Evolutionary conservation across 2,797 vertebrate genomes (phyloP).

Genomic region (Malacoctenus gilli): DNA sequence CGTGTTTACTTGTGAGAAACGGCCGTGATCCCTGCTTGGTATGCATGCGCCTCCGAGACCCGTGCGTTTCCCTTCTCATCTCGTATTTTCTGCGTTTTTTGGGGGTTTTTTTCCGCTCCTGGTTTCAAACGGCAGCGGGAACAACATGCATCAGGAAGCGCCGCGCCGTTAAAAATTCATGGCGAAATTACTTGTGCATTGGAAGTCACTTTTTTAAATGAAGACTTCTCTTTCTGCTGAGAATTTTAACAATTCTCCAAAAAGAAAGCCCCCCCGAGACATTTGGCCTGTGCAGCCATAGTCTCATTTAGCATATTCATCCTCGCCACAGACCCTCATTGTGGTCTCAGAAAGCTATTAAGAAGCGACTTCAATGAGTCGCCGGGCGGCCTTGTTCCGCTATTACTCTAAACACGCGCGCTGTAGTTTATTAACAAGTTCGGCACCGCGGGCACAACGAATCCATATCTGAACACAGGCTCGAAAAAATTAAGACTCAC

Average conservation of each 20-base stretch:
- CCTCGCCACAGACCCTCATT: background rate
- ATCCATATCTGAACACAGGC: background rate
- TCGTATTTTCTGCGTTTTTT: too few species aligned
- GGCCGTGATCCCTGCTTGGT: background rate
- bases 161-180: too few species aligned
- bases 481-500: background rate
- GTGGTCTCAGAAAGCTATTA: background rate
- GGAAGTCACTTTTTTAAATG: too few species aligned
- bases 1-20: conserved; percentile 18
- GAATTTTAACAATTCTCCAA: background rate
- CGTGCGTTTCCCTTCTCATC: too few species aligned
- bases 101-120: too few species aligned
- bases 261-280: conserved; percentile 1
- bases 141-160: too few species aligned
- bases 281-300: background rate
- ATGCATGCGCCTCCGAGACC: too few species aligned
- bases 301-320: background rate
- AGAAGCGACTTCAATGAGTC: background rate
- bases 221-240: too few species aligned
- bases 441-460: background rate
- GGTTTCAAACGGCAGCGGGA: too few species aligned
- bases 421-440: background rate
- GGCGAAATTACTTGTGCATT: too few species aligned
- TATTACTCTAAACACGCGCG: background rate
- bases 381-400: background rate